Percentiles rank a stretch among this genome's conserved stretches.
phyloP scores from a whole-genome alignment of 2,797 vertebrate genomes.

The Manis crassicaudata region DNA sequence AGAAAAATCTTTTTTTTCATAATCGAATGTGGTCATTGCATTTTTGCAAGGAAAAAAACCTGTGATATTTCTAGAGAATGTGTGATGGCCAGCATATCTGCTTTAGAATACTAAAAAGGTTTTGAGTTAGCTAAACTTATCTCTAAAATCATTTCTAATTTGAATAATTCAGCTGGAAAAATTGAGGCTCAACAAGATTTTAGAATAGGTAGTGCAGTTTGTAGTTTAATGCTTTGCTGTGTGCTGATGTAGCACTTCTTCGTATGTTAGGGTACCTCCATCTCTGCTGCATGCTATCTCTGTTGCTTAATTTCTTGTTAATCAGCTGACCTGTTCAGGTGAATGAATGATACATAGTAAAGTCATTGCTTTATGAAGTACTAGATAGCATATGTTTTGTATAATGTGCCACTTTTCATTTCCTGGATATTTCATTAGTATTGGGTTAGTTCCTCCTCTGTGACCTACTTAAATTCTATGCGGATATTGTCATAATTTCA shows the following conservation, averaged over 20 bases:
- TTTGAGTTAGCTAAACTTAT: not conserved
- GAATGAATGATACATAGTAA: not conserved
- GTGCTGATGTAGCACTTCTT: not conserved
- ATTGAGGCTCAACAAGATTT: not conserved
- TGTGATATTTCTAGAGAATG: not conserved
- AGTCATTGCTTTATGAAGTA: not conserved
- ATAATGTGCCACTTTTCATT: not conserved
- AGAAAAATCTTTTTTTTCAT: not conserved
- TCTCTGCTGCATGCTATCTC: not conserved
- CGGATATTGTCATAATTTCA: slow-evolving; percentile 45
- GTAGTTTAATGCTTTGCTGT: not conserved
- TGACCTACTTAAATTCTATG: slow-evolving; percentile 29
- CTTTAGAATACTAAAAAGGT: not conserved
- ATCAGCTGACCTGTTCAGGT: not conserved
- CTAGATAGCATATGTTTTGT: not conserved
- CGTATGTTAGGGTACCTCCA: not conserved
- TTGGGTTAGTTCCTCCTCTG: slow-evolving; percentile 29
- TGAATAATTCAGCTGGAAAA: not conserved
- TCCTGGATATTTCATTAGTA: slow-evolving; percentile 37
- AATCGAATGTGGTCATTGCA: not conserved
- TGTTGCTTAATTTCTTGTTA: not conserved
- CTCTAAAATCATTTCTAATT: not conserved
- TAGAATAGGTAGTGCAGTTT: not conserved
- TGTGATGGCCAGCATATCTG: not conserved
- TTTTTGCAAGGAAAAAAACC: not conserved